These are phyloP conservation scores for Muscicapa comitata DNA, from an alignment of 2,797 vertebrate genomes.

Conservation along the genomic window DNA sequence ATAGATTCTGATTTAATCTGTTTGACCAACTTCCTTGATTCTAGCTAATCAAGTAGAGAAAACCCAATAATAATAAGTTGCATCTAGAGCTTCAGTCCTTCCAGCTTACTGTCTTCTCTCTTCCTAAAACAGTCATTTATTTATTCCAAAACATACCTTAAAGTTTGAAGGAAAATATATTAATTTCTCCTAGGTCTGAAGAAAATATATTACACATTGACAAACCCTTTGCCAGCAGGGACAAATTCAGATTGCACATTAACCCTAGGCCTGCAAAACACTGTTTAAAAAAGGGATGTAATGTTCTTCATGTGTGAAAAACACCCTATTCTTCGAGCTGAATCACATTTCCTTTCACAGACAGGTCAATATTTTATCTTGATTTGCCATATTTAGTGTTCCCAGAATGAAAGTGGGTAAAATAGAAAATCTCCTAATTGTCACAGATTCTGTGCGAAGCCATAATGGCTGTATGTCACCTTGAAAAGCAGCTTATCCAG, in stretches of 20 bases:
- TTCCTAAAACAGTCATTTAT: background rate
- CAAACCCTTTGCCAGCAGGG: background rate
- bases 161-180: background rate
- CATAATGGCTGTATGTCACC: constrained; percentile 41
- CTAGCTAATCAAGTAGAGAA: background rate
- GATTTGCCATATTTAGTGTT: constrained; percentile 37
- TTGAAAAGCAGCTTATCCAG: constrained; percentile 52
- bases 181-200: background rate
- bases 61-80: background rate
- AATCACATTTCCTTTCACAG: constrained; percentile 27
- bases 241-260: background rate
- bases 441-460: background rate
- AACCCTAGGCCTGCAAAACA: background rate
- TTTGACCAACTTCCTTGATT: background rate
- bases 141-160: background rate
- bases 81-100: background rate
- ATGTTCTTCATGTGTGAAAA: background rate
- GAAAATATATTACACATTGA: background rate
- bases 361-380: constrained; percentile 44
- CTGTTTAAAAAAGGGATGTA: background rate
- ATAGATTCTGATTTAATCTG: background rate
- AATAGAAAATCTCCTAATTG: constrained; percentile 47
- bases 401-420: background rate
- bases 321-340: background rate
- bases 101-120: background rate